phyloP scores from a whole-genome alignment of 2,888 invertebrate species.

The Ectemnius lituratus region DNA sequence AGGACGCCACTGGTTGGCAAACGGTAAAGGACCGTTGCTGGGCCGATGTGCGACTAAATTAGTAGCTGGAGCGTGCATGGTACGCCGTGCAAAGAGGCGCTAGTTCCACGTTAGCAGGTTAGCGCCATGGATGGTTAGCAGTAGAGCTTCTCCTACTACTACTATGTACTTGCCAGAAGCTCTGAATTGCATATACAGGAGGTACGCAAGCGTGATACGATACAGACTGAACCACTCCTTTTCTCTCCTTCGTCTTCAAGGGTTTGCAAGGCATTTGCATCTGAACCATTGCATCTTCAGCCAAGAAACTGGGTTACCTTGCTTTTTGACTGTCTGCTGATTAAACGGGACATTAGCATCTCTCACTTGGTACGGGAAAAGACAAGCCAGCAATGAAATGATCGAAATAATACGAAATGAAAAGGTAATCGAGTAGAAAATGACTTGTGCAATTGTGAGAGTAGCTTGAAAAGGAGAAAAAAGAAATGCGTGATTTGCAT shows the following conservation, averaged over 20 bases:
- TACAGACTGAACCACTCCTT: too few species aligned
- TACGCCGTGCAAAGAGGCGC: constrained; percentile 26
- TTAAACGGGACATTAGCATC: too few species aligned
- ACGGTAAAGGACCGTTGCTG: constrained; percentile 18
- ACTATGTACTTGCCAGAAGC: too few species aligned
- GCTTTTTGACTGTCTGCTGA: too few species aligned
- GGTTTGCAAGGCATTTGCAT: constrained; percentile 21
- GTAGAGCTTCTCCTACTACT: too few species aligned
- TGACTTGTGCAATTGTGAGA: not conserved
- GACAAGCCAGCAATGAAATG: too few species aligned
- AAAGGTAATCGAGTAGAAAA: too few species aligned
- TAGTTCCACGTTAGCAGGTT: constrained; percentile 28
- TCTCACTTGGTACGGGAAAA: too few species aligned
- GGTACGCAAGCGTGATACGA: too few species aligned
- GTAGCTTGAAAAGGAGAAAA: not conserved
- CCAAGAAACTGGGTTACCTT: not conserved
- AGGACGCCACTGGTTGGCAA: constrained; percentile 37
- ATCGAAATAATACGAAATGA: too few species aligned
- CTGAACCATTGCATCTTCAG: not conserved
- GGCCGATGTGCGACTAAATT: constrained; percentile 23
- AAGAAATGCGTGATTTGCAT: not conserved
- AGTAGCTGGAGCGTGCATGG: constrained; percentile 33
- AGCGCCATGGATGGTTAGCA: constrained; percentile 25
- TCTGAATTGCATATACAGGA: too few species aligned
- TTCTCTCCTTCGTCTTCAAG: too few species aligned